Evolutionary conservation across 2,113 vertebrate genomes (phyloP).

Genomic region (Columba janthina): DNA sequence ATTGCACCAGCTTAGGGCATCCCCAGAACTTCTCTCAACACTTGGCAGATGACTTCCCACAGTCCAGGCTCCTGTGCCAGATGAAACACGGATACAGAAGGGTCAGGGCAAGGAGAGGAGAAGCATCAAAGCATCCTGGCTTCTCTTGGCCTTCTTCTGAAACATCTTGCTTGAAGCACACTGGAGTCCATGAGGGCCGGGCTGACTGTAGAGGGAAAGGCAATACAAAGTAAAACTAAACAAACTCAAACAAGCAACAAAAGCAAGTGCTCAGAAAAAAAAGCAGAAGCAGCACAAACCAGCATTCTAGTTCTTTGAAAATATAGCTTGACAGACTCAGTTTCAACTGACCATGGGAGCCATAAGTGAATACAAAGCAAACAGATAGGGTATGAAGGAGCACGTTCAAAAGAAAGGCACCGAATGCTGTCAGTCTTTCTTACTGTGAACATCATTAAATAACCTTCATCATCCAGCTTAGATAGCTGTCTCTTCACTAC

Average conservation of each 20-base stretch:
- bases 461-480: background rate
- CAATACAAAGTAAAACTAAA: constrained; percentile 78
- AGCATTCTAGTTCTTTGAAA: constrained; percentile 23
- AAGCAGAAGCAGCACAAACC: background rate
- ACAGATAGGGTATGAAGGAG: background rate
- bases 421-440: background rate
- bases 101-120: constrained; percentile 64
- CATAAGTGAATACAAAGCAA: background rate
- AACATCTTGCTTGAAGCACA: constrained; percentile 76
- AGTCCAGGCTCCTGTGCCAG: constrained; percentile 68
- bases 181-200: constrained; percentile 55
- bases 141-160: constrained; percentile 68
- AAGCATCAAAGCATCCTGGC: constrained; percentile 39
- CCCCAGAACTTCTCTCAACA: constrained; percentile 68
- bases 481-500: background rate
- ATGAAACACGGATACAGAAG: constrained; percentile 57
- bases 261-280: constrained; percentile 25
- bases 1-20: constrained; percentile 77
- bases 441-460: background rate
- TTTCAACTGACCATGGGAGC: background rate
- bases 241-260: constrained; percentile 35
- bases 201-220: constrained; percentile 77
- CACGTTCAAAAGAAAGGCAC: background rate
- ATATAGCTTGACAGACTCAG: background rate
- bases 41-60: constrained; percentile 56